These are phyloP conservation scores for Candidula unifasciata DNA, from an alignment of 2,888 invertebrate genomes.

Conservation along the genomic window DNA sequence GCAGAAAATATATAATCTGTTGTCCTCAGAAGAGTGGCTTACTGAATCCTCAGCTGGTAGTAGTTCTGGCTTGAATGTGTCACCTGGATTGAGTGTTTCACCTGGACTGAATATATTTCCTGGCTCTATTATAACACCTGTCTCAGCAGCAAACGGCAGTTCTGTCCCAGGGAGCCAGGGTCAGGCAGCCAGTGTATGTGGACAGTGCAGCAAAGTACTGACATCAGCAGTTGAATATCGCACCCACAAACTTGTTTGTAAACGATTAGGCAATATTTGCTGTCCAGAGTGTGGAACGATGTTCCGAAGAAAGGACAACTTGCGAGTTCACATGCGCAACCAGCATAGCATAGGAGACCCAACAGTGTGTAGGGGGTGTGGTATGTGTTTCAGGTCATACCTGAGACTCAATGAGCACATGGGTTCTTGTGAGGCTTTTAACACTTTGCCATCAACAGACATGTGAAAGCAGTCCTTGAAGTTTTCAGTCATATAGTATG, in stretches of 20 bases:
- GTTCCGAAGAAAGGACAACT: slow-evolving; percentile 52
- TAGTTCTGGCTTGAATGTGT: slow-evolving; percentile 19
- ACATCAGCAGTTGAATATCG: slow-evolving; percentile 3
- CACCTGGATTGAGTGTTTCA: background rate
- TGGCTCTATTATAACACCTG: slow-evolving; percentile 2
- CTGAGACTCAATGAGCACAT: slow-evolving; percentile 47
- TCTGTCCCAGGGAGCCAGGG: background rate
- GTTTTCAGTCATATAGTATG: no score
- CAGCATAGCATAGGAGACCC: slow-evolving; percentile 53
- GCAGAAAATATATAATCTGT: slow-evolving; percentile 26
- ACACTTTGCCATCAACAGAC: no score
- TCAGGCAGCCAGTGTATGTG: slow-evolving; percentile 40
- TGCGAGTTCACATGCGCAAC: slow-evolving; percentile 52
- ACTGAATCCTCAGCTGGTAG: slow-evolving; percentile 16
- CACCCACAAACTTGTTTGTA: slow-evolving; percentile 28
- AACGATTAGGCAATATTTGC: background rate
- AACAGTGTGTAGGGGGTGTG: slow-evolving; percentile 47
- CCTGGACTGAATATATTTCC: no score
- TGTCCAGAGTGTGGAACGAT: slow-evolving; percentile 36
- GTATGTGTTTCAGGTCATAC: slow-evolving; percentile 52
- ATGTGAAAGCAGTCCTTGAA: background rate
- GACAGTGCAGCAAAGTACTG: slow-evolving; percentile 47
- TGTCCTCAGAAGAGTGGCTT: slow-evolving; percentile 24
- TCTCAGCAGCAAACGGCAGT: background rate
- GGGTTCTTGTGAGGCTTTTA: slow-evolving; percentile 23